phyloP scores from a whole-genome alignment of 2,797 vertebrate genomes.

The Amniataba percoides region DNA sequence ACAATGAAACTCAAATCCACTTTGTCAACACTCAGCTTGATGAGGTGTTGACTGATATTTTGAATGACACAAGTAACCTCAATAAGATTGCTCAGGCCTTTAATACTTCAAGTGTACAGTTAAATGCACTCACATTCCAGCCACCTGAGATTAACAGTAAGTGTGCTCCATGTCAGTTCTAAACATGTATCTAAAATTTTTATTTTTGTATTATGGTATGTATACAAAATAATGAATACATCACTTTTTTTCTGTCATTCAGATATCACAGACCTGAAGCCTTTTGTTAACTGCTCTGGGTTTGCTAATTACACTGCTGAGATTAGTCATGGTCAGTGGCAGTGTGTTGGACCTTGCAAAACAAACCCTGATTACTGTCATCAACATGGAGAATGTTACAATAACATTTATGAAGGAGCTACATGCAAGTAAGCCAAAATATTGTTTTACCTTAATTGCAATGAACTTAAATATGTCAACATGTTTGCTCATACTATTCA shows the following conservation, averaged over 20 bases:
- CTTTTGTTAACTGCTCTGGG: constrained; percentile 66
- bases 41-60: constrained; percentile 47
- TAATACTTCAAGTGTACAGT: constrained; percentile 30
- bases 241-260: not conserved
- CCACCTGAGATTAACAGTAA: constrained; percentile 63
- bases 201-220: not conserved
- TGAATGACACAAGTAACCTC: constrained; percentile 63
- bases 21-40: constrained; percentile 75
- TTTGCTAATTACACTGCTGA: constrained; percentile 71
- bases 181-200: not conserved
- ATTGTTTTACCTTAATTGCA: not conserved
- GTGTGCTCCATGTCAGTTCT: constrained; percentile 21
- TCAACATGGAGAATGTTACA: constrained; percentile 73
- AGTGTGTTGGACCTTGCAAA: constrained; percentile 76
- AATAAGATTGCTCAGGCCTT: constrained; percentile 68
- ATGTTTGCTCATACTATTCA: too few species aligned
- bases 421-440: constrained; percentile 71
- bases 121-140: constrained; percentile 43
- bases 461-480: not conserved
- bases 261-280: constrained; percentile 72
- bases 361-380: constrained; percentile 69
- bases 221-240: not conserved
- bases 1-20: constrained; percentile 77
- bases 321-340: constrained; percentile 65
- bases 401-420: constrained; percentile 60